phyloP scores from a whole-genome alignment of 2,113 vertebrate species.

The Microcebus murinus region DNA sequence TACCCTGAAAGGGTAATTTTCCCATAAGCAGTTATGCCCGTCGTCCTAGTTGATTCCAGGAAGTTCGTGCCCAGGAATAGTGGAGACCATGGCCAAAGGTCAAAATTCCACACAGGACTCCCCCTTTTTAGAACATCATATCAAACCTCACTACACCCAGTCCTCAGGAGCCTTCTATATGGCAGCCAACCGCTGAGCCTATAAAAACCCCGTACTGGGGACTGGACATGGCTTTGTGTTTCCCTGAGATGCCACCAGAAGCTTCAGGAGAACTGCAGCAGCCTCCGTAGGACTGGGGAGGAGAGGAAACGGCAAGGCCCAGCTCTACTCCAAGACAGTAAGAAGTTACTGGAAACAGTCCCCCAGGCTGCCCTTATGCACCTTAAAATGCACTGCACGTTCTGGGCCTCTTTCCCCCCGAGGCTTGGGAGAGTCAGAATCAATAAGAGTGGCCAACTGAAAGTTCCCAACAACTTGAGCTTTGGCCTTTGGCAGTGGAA shows the following conservation, averaged over 20 bases:
- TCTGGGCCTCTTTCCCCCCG: background rate
- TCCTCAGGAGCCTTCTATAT: background rate
- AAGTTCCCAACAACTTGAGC: background rate
- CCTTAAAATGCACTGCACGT: background rate
- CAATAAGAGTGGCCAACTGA: background rate
- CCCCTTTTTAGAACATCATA: background rate
- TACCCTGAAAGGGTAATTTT: background rate
- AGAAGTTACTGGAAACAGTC: background rate
- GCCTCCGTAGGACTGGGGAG: background rate
- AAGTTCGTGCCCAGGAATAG: background rate
- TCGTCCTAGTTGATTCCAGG: background rate
- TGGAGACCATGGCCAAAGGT: background rate
- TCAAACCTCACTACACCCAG: background rate
- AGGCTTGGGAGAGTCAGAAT: background rate
- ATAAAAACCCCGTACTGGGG: background rate
- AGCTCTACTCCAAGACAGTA: background rate
- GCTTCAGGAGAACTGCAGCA: background rate
- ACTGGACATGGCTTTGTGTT: background rate
- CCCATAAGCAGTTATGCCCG: background rate
- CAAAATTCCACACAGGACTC: background rate
- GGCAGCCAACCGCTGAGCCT: background rate
- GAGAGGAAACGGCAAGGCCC: background rate
- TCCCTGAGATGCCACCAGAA: slow-evolving; percentile 66
- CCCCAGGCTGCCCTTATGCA: background rate
- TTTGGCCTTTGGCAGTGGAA: slow-evolving; percentile 41